phyloP scores from a whole-genome alignment of 2,888 invertebrate genomes.

The Morpho achilles region DNA sequence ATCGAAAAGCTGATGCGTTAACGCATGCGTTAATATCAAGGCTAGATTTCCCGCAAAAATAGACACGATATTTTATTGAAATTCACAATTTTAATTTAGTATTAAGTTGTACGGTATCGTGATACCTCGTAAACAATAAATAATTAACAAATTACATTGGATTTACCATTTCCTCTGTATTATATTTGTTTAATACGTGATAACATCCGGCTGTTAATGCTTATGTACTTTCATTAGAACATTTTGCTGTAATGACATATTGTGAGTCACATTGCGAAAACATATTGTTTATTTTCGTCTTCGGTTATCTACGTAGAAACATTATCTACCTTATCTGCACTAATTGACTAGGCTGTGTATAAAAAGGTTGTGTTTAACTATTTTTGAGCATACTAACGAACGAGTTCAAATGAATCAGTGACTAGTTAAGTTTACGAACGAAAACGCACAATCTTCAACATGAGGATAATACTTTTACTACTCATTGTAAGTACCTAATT shows the following conservation, averaged over 20 bases:
- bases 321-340: constrained; percentile 71
- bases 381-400: constrained; percentile 59
- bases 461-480: constrained; percentile 62
- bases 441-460: constrained; percentile 49
- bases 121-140: neutral
- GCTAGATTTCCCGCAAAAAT: too few species aligned
- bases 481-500: constrained; percentile 57
- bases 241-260: constrained; percentile 38
- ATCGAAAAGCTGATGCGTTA: too few species aligned
- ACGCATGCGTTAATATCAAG: too few species aligned
- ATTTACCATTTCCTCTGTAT: constrained; percentile 45
- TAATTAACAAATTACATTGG: constrained; percentile 19
- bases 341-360: constrained; percentile 61
- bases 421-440: constrained; percentile 59
- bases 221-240: constrained; percentile 37
- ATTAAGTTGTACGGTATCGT: too few species aligned
- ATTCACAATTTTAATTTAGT: too few species aligned
- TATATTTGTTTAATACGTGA: constrained; percentile 29
- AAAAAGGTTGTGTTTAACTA: constrained; percentile 50
- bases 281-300: constrained; percentile 59
- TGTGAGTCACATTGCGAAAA: constrained; percentile 73
- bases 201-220: constrained; percentile 57
- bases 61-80: too few species aligned
- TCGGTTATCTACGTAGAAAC: constrained; percentile 57
- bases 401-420: constrained; percentile 56